Base-by-base conservation (phyloP, 2,797 vertebrate genomes). In the Microchirus variegatus region DNA sequence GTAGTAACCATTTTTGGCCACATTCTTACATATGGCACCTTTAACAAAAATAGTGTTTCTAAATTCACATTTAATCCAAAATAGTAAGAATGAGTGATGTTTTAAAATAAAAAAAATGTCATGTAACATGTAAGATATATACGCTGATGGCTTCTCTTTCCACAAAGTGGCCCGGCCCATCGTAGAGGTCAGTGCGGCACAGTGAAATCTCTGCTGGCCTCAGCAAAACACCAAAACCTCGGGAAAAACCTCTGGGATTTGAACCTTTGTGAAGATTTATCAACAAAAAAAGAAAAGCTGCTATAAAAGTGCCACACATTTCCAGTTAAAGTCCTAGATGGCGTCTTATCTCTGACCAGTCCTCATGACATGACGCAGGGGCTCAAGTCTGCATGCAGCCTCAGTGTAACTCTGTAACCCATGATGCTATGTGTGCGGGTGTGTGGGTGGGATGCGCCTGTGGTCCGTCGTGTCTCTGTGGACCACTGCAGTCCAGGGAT, bases 401-500 rank as follows among this genome's bases (percentile, higher is more conserved):
- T 55, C 13, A 13, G 47, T 63, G 50, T 70, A 56, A 16, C 37
- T 31, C 11, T 45, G n/a, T n/a, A n/a, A 22, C 59, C 53, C 38
- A 45, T 0, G 3, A 26, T 59, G 56, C 60, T n/a, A 60, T 18
- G 63, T 57, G 83, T 73, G 73, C 63, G 77, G 73, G 76, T 69
- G 69, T 53, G 56, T n/a, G 63, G 59, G 43, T 22, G 9, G n/a
- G n/a, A n/a, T n/a, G n/a, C n/a, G n/a, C n/a, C 15, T 47, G 59
- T 45, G 74, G 65, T 73, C 67, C 10, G 16, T 53, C 54, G 11
- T 48, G 57, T 82, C 71, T 84, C 82, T 70, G 48, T 57, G 60
- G 70, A 77, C 79, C 79, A 73, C 72, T 47, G 75, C 36, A 58
- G 64, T 70, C 56, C 70, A 45, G 60, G 59, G 81, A 82, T 77